Percentiles rank a stretch among this genome's conserved stretches.
Conservation (phyloP, 2,113 vertebrate genomes). For the Laticauda laticaudata region DNA sequence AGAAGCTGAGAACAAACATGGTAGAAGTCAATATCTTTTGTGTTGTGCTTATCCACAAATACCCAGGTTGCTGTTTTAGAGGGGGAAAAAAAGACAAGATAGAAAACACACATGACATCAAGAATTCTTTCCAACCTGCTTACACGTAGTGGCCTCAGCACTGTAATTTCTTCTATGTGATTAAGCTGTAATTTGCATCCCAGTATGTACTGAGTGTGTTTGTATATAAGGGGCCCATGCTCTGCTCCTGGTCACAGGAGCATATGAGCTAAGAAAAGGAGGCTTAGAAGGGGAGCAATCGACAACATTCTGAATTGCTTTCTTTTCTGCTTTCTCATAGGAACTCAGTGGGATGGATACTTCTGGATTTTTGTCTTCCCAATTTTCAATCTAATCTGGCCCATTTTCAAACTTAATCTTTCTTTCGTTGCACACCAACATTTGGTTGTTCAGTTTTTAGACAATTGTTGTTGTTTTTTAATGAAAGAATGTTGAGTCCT, state of each 20-base stretch:
- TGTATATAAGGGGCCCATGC: neutral
- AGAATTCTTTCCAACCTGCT: neutral
- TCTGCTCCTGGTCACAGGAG: neutral
- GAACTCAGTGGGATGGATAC: neutral
- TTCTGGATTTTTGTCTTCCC: neutral
- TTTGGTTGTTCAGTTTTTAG: neutral
- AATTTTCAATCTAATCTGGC: neutral
- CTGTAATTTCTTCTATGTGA: neutral
- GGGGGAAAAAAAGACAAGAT: neutral
- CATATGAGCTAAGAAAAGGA: neutral
- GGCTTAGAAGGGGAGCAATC: neutral
- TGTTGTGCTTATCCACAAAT: neutral
- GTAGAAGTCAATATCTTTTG: neutral
- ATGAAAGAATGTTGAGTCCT: neutral
- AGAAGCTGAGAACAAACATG: neutral
- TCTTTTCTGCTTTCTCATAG: neutral
- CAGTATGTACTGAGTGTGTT: neutral
- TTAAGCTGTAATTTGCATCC: neutral
- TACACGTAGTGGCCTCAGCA: neutral
- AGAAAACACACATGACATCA: neutral
- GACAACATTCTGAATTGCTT: neutral
- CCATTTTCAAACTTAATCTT: neutral
- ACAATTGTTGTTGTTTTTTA: neutral
- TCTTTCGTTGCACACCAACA: neutral
- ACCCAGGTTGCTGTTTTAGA: neutral